phyloP scores from a whole-genome alignment of 1,140 invertebrate genomes.

The Chrysomallon squamiferum region DNA sequence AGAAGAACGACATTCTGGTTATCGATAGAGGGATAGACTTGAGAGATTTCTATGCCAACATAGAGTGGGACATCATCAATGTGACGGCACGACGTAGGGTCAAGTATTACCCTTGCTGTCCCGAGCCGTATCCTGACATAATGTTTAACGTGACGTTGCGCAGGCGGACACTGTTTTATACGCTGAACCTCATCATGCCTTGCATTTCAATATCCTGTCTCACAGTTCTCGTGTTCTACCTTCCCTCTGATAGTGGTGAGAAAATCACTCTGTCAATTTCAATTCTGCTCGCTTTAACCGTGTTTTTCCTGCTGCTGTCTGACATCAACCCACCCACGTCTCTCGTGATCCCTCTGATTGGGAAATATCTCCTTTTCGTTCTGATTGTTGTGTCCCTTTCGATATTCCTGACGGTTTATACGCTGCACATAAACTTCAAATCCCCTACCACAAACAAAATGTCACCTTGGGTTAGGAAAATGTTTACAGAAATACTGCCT shows the following conservation, averaged over 20 bases:
- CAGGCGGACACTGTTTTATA: conserved; percentile 63
- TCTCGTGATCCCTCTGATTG: conserved; percentile 60
- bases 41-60: conserved; percentile 70
- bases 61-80: conserved; percentile 99
- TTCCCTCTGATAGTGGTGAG: conserved; percentile 63
- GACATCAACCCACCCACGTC: conserved; percentile 64
- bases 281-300: conserved; percentile 62
- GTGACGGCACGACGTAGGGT: conserved; percentile 73
- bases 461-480: conserved; percentile 59
- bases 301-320: conserved; percentile 63
- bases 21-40: conserved; percentile 54
- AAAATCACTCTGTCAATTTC: conserved; percentile 64
- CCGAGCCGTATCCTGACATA: conserved; percentile 92
- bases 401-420: conserved; percentile 63
- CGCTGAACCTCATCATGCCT: conserved; percentile 63
- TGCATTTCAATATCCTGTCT: conserved; percentile 65
- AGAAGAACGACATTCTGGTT: conserved; percentile 67
- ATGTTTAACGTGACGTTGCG: conserved; percentile 99
- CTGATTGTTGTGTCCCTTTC: conserved; percentile 64
- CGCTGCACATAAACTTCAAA: conserved; percentile 62
- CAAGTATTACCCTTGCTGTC: conserved; percentile 88
- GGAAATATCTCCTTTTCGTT: conserved; percentile 64
- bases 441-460: conserved; percentile 60
- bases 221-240: conserved; percentile 65
- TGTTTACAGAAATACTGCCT: conserved; percentile 63